A percentile compares a stretch with the other conserved stretches of the same genome.
phyloP scores from a whole-genome alignment of 2,888 invertebrate species.

The Polymixis flavicincta region DNA sequence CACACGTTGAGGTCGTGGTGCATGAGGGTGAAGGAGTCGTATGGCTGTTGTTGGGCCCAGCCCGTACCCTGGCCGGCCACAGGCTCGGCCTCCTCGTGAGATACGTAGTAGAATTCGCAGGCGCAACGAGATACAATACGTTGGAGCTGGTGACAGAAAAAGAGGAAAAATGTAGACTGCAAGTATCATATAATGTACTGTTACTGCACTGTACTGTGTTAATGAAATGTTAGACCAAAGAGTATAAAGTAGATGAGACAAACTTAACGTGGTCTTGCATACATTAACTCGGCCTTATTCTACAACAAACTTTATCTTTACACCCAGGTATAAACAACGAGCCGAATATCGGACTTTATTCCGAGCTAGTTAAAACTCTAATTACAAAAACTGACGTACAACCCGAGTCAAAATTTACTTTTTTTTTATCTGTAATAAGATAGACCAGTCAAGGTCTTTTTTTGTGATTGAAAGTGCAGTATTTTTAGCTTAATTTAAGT shows the following conservation, averaged over 20 bases:
- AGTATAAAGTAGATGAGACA: not conserved
- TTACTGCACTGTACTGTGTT: too few relatives aligned
- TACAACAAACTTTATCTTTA: not conserved
- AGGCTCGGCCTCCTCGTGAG: constrained; percentile 95
- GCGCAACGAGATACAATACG: constrained; percentile 99
- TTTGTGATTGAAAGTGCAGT: not conserved
- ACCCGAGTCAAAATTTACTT: too few relatives aligned
- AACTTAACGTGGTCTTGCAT: not conserved
- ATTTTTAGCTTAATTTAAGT: not conserved
- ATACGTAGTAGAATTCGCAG: constrained; percentile 99
- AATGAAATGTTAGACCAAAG: too few relatives aligned
- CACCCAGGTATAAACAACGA: not conserved
- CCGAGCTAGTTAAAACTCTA: too few relatives aligned
- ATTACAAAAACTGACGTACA: not conserved
- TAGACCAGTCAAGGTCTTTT: not conserved
- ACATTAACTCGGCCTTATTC: not conserved
- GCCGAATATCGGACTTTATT: not conserved
- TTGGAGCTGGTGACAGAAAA: constrained; percentile 93
- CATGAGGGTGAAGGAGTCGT: constrained; percentile 99
- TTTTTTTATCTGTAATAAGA: not conserved
- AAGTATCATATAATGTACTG: too few relatives aligned
- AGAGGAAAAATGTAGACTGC: too few relatives aligned
- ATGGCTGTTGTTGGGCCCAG: constrained; percentile 95
- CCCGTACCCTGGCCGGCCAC: constrained; percentile 85
- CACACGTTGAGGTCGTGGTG: constrained; percentile 99